A percentile compares a stretch with the other conserved stretches of the same genome.
Evolutionary conservation across 2,888 invertebrate genomes (phyloP).

Genomic region (Tinea semifulvella): DNA sequence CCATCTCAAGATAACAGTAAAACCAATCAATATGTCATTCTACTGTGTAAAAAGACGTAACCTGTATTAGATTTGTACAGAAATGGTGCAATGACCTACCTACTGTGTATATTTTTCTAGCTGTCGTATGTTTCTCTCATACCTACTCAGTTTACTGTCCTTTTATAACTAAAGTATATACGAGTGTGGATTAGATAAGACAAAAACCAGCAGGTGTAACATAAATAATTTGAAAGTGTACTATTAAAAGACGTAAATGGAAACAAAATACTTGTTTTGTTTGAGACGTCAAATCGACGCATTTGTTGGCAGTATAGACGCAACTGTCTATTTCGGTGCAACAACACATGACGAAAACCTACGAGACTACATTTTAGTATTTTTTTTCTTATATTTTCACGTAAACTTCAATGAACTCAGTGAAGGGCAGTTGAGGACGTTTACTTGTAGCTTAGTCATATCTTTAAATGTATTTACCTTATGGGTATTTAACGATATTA

Average conservation of each 20-base stretch:
- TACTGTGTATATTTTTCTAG: no score
- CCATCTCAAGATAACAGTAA: no score
- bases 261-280: conserved; percentile 1
- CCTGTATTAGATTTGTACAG: no score
- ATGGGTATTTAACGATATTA: not conserved
- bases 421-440: conserved; percentile 4
- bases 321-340: conserved; percentile 46
- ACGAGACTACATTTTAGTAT: not conserved
- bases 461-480: not conserved
- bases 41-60: no score
- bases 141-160: no score
- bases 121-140: no score
- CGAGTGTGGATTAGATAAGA: no score
- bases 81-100: no score
- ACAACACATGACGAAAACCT: conserved; percentile 16
- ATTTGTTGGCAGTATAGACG: conserved; percentile 43
- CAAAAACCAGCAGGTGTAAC: no score
- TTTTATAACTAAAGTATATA: no score
- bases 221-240: not conserved
- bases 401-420: conserved; percentile 5
- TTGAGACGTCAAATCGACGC: conserved; percentile 31
- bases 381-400: not conserved
- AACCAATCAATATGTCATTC: no score
- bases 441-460: not conserved
- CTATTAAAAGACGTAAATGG: conserved; percentile 1